phyloP scores from a whole-genome alignment of 2,797 vertebrate genomes.

The Artibeus jamaicensis region DNA sequence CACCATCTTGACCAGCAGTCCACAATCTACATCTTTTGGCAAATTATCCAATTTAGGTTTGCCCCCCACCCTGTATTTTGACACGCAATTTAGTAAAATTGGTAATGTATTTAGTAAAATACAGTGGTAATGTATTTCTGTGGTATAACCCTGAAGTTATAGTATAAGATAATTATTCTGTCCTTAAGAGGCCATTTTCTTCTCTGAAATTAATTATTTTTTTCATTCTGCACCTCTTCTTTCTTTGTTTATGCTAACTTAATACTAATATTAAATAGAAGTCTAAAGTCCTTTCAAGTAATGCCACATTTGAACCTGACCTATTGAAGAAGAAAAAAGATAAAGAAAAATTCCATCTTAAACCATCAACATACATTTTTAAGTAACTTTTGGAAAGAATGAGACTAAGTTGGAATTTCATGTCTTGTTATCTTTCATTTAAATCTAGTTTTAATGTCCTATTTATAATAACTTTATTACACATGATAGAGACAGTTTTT shows the following conservation, averaged over 20 bases:
- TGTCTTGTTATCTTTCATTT: not conserved
- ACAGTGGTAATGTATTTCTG: not conserved
- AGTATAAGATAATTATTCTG: not conserved
- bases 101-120: too few species aligned
- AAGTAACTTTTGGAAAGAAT: slow-evolving; percentile 12
- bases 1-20: too few species aligned
- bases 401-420: not conserved
- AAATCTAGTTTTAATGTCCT: not conserved
- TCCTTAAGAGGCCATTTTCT: not conserved
- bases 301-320: not conserved
- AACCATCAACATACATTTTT: not conserved
- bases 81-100: not conserved
- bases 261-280: not conserved
- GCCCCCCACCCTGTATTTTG: not conserved
- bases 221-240: not conserved
- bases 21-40: not conserved
- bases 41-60: not conserved
- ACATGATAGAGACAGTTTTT: not conserved
- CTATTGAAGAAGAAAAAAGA: not conserved
- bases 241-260: not conserved
- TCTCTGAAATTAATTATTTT: not conserved
- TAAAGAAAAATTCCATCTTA: not conserved
- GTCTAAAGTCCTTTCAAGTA: not conserved
- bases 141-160: not conserved
- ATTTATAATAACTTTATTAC: slow-evolving; percentile 5